Evolutionary conservation across 2,888 invertebrate species (phyloP).

Genomic region (Coenonympha glycerion): DNA sequence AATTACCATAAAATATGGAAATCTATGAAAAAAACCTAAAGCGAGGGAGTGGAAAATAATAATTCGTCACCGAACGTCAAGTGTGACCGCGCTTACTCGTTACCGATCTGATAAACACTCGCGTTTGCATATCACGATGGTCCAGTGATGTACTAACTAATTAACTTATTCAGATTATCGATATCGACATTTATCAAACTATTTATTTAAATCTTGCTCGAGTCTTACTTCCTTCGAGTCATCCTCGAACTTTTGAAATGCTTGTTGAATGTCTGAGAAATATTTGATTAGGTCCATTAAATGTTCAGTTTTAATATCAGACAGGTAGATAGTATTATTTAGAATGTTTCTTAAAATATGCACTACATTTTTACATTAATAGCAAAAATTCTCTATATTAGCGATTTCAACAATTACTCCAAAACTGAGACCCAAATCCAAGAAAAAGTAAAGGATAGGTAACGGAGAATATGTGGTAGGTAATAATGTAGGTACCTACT

Average conservation of each 20-base stretch:
- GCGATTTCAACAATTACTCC: too few relatives aligned
- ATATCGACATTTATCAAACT: slow-evolving; percentile 12
- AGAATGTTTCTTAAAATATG: too few relatives aligned
- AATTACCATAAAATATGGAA: slow-evolving; percentile 21
- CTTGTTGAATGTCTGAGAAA: neutral
- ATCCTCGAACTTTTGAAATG: neutral
- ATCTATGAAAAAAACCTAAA: slow-evolving; percentile 18
- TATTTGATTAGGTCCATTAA: too few relatives aligned
- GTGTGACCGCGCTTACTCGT: slow-evolving; percentile 47
- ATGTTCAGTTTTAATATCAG: too few relatives aligned
- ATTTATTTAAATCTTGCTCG: neutral
- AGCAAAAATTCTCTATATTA: too few relatives aligned
- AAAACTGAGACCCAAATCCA: too few relatives aligned
- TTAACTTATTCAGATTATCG: slow-evolving; percentile 20
- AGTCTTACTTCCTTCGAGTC: neutral
- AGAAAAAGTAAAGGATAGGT: neutral
- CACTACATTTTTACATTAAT: too few relatives aligned
- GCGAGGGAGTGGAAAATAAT: slow-evolving; percentile 22
- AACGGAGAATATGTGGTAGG: too few relatives aligned
- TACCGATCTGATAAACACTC: slow-evolving; percentile 49
- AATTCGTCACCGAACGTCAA: slow-evolving; percentile 40
- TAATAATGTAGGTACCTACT: too few relatives aligned
- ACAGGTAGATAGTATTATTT: too few relatives aligned
- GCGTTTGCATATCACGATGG: slow-evolving; percentile 56
- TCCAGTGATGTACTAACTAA: slow-evolving; percentile 33